phyloP scores from a whole-genome alignment of 2,888 invertebrate genomes.

The Apamea crenata region DNA sequence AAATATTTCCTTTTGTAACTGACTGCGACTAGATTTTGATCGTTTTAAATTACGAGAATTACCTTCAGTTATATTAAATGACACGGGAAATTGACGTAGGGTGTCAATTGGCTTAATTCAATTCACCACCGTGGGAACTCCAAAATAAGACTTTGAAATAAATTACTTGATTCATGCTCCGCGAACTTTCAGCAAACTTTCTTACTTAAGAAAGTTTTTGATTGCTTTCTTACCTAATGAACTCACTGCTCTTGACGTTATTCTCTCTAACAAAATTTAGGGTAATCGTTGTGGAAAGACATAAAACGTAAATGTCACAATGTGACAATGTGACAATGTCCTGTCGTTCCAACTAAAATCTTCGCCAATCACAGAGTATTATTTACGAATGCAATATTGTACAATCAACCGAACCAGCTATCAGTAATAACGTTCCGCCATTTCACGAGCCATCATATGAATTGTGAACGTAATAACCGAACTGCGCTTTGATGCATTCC shows the following conservation, averaged over 20 bases:
- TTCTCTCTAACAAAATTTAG: not conserved
- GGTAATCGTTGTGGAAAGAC: not conserved
- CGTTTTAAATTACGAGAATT: too few species aligned
- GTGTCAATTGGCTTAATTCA: not conserved
- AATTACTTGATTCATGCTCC: conserved; percentile 16
- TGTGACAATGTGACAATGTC: too few species aligned
- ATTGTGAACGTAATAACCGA: conserved; percentile 35
- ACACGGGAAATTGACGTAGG: not conserved
- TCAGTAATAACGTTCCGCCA: conserved; percentile 9
- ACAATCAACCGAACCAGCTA: conserved; percentile 4
- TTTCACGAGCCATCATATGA: not conserved
- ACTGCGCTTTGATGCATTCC: conserved; percentile 23
- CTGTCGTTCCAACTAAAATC: not conserved
- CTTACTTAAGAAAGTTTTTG: conserved; percentile 23
- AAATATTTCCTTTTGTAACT: too few species aligned
- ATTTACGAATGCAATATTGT: not conserved
- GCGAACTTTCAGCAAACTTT: conserved; percentile 26
- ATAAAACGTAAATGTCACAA: too few species aligned
- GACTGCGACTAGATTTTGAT: too few species aligned
- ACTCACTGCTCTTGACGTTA: not conserved
- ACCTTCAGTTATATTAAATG: too few species aligned
- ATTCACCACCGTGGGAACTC: not conserved
- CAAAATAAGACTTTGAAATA: conserved; percentile 18
- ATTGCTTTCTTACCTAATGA: conserved; percentile 27
- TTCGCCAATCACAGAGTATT: not conserved